Evolutionary conservation across 1,140 invertebrate species (phyloP).

Genomic region (Cotesia vestalis): DNA sequence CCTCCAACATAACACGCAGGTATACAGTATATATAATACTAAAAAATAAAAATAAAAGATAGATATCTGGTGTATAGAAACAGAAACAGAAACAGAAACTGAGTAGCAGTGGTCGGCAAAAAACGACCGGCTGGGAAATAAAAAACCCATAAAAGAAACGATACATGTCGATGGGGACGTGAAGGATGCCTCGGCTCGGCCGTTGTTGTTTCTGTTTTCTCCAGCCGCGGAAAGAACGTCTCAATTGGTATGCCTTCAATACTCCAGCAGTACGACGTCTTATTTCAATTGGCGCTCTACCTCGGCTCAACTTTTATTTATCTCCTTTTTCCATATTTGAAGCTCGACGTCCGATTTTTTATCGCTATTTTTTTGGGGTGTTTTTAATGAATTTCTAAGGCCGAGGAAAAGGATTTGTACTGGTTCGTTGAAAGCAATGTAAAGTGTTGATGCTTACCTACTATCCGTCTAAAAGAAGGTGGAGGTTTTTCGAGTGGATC

Average conservation of each 20-base stretch:
- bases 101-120: constrained; percentile 3
- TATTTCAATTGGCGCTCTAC: constrained; percentile 23
- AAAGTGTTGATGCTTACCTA: constrained; percentile 60
- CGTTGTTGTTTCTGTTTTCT: constrained; percentile 20
- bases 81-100: too few species aligned
- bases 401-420: constrained; percentile 44
- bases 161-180: constrained; percentile 17
- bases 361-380: constrained; percentile 1
- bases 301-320: not conserved
- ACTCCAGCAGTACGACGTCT: constrained; percentile 33
- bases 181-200: not conserved
- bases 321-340: too few species aligned
- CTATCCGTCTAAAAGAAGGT: constrained; percentile 51
- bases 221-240: constrained; percentile 48
- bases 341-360: too few species aligned
- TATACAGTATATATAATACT: constrained; percentile 45
- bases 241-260: constrained; percentile 58
- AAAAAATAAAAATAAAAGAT: constrained; percentile 48
- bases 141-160: constrained; percentile 12
- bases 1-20: constrained; percentile 53
- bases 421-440: constrained; percentile 55
- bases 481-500: constrained; percentile 60
- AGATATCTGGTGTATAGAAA: not conserved
- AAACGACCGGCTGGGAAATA: constrained; percentile 15
- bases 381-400: constrained; percentile 22